These are phyloP conservation scores for Archocentrus centrarchus DNA, from an alignment of 2,113 vertebrate genomes.

Conservation along the genomic window DNA sequence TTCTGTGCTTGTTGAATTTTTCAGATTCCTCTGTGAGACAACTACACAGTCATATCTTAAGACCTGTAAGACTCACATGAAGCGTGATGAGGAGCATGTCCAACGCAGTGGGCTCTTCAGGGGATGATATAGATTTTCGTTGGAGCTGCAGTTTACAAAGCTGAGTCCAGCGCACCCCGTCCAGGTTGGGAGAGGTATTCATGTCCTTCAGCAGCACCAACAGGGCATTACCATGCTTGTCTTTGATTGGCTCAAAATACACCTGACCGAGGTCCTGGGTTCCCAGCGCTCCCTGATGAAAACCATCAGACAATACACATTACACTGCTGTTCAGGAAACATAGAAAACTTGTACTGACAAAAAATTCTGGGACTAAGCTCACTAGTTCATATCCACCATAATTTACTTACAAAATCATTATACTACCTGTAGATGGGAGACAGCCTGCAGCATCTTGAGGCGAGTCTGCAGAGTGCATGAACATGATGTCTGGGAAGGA, in stretches of 20 bases:
- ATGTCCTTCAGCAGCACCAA: slow-evolving; percentile 89
- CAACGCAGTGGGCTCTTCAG: slow-evolving; percentile 88
- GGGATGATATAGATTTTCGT: slow-evolving; percentile 89
- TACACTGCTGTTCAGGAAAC: too few relatives aligned
- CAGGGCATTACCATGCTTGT: slow-evolving; percentile 92
- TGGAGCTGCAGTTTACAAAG: slow-evolving; percentile 88
- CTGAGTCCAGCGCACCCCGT: slow-evolving; percentile 87
- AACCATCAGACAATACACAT: slow-evolving; percentile 1
- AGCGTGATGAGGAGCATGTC: slow-evolving; percentile 88
- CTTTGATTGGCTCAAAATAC: slow-evolving; percentile 90
- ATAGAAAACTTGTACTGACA: not conserved
- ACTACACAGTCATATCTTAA: not conserved
- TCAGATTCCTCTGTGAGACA: not conserved
- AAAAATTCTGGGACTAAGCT: not conserved
- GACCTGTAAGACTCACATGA: slow-evolving; percentile 79
- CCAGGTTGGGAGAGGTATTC: slow-evolving; percentile 82
- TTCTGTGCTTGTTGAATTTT: not conserved
- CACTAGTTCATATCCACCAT: not conserved
- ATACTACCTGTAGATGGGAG: slow-evolving; percentile 87
- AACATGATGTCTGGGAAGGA: slow-evolving; percentile 87
- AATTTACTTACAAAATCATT: not conserved
- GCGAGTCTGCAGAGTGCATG: slow-evolving; percentile 89
- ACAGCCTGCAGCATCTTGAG: slow-evolving; percentile 91
- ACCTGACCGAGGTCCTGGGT: slow-evolving; percentile 90
- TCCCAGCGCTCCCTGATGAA: slow-evolving; percentile 85